Base-by-base conservation (phyloP, 92 coral and sea anemone genomes). In the Epizoanthus stellaris region DNA sequence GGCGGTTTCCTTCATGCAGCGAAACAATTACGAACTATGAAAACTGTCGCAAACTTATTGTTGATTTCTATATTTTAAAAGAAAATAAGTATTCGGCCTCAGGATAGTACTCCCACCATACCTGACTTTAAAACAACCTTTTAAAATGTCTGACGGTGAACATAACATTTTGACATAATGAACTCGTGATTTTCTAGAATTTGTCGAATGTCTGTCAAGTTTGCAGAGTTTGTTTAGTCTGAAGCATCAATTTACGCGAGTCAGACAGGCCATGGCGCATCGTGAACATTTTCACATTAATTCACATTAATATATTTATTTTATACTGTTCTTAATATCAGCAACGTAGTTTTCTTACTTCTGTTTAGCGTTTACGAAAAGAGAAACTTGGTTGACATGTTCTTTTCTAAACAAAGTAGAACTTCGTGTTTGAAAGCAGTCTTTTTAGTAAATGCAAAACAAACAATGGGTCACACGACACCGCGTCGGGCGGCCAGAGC, bases 381-480 rank as follows among this genome's bases (percentile, higher is more conserved):
- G 73, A 13, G 73, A 68, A 38, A 68, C 49, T 36, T 5, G 19
- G 72, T 30, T 67, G 72, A 52, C 45, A 36, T 36, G 12, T 36
- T 12, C 45, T 42, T 15, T 36, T 34, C 73, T 68, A 68, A 68
- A 14, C 47, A 68, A 67, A 67, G 17, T 5, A 13, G 19, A 36
- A 12, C 21, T 67, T 67, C 73, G 30, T 34, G 8, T 38, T 68
- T 43, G 12, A 52, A 13, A 68, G 20, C 52, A 36, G 73, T 38
- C 73, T 15, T 38, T 68, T 68, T n/a, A 68, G 20, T 68, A 19
- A 15, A 38, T 68, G 4, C 47, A 68, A 68, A 68, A 68, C n/a
- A 68, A 68, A 68, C 42, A 68, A 38, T 39, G 73, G 19, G 17
- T 15, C 39, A 30, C 73, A 68, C 73, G 73, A 20, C 66, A 20